phyloP scores from a whole-genome alignment of 2,888 invertebrate species.

The Neria commutata region DNA sequence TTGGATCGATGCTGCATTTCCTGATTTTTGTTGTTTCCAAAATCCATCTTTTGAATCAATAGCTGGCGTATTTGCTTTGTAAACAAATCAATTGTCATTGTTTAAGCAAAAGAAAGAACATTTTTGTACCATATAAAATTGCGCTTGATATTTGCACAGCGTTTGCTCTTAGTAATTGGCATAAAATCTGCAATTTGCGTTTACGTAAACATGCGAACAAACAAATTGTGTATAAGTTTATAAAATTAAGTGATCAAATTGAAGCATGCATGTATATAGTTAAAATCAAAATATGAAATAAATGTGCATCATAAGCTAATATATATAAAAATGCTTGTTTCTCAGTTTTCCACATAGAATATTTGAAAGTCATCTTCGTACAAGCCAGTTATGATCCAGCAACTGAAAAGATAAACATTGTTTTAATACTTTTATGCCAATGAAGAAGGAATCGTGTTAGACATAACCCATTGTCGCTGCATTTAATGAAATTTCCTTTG shows the following conservation, averaged over 20 bases:
- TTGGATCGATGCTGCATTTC: background rate
- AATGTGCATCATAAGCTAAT: background rate
- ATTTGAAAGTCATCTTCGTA: slow-evolving; percentile 57
- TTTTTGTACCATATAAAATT: too few species aligned
- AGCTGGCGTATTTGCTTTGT: background rate
- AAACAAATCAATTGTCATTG: background rate
- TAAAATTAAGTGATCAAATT: slow-evolving; percentile 26
- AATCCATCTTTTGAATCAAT: background rate
- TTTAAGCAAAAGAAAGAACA: background rate
- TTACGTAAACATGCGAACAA: too few species aligned
- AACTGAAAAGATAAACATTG: slow-evolving; percentile 39
- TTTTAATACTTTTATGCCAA: too few species aligned
- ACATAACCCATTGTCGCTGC: slow-evolving; percentile 59
- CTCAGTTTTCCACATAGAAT: slow-evolving; percentile 42
- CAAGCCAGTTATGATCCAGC: slow-evolving; percentile 58
- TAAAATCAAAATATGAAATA: slow-evolving; percentile 5
- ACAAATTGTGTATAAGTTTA: background rate
- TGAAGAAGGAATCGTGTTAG: background rate
- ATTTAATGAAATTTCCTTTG: slow-evolving; percentile 52
- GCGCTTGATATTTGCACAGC: too few species aligned
- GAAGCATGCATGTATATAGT: slow-evolving; percentile 40
- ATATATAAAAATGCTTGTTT: background rate
- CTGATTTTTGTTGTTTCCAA: background rate
- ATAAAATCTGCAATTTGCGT: too few species aligned
- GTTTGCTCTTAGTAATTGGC: too few species aligned